These are phyloP conservation scores for Malurus cyaneus DNA, from an alignment of 2,113 vertebrate species.

Conservation along the genomic window DNA sequence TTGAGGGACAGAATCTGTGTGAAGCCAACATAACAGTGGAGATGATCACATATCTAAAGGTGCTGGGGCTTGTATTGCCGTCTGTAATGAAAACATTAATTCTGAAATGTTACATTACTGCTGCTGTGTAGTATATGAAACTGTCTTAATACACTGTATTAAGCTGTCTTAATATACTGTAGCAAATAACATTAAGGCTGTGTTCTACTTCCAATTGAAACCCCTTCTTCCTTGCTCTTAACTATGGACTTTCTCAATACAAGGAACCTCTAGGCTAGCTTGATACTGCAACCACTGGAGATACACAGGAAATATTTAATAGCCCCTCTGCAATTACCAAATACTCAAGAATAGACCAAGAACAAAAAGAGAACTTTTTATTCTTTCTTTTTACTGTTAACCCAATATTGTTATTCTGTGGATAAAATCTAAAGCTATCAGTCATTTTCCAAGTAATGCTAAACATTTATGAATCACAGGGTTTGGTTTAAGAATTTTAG, in stretches of 20 bases:
- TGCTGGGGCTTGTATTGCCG: neutral
- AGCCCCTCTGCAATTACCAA: neutral
- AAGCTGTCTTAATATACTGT: neutral
- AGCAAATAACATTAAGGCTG: neutral
- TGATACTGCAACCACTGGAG: neutral
- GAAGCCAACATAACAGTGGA: neutral
- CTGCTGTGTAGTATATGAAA: neutral
- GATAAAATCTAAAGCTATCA: neutral
- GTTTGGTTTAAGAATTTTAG: neutral
- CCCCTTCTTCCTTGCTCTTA: neutral
- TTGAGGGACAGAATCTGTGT: neutral
- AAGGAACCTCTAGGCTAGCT: neutral
- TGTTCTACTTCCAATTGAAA: neutral
- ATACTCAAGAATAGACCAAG: neutral
- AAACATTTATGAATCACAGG: neutral
- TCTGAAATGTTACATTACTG: neutral
- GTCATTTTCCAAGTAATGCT: neutral
- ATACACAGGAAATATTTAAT: rapidly evolving
- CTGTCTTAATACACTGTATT: neutral
- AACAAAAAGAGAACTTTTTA: neutral
- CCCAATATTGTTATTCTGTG: neutral
- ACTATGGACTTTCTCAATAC: neutral
- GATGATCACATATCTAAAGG: neutral
- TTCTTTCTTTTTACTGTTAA: neutral
- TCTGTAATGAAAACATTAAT: neutral